A percentile compares a stretch with the other conserved stretches of the same genome.
Conservation (phyloP, 2,797 vertebrate species). For the Aulostomus chinensis region DNA sequence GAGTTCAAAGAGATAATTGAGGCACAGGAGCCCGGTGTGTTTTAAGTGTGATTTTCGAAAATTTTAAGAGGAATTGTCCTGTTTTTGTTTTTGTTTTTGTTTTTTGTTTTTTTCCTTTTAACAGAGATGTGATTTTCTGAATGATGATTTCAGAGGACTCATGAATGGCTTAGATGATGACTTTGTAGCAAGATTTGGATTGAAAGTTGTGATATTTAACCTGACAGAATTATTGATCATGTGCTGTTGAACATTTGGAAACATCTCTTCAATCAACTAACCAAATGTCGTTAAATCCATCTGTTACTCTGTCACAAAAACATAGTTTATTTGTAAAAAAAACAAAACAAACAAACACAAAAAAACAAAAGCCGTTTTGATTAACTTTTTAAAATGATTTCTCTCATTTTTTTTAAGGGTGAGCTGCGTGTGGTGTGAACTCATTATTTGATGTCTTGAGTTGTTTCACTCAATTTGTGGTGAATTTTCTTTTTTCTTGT, state of each 20-base stretch:
- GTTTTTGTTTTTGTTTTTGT: no score
- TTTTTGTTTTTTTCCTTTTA: slow-evolving; percentile 43
- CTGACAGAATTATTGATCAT: slow-evolving; percentile 18
- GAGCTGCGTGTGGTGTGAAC: slow-evolving; percentile 55
- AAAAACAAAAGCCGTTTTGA: slow-evolving; percentile 45
- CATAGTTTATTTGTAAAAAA: slow-evolving; percentile 55
- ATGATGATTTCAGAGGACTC: slow-evolving; percentile 31
- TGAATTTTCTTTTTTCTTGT: slow-evolving; percentile 12
- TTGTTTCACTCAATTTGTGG: slow-evolving; percentile 52
- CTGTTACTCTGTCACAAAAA: slow-evolving; percentile 37
- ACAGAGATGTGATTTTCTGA: slow-evolving; percentile 24
- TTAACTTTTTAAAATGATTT: slow-evolving; percentile 67
- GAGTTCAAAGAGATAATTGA: slow-evolving; percentile 79
- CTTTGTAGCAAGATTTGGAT: slow-evolving; percentile 54
- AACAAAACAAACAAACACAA: no score
- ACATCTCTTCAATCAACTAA: slow-evolving; percentile 60
- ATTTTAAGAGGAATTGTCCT: slow-evolving; percentile 50
- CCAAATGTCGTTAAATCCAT: slow-evolving; percentile 44
- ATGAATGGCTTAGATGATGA: slow-evolving; percentile 43
- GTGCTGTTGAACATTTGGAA: slow-evolving; percentile 28
- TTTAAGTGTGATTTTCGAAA: slow-evolving; percentile 14
- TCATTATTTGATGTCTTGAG: slow-evolving; percentile 58
- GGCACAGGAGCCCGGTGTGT: slow-evolving; percentile 29
- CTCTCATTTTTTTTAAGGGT: slow-evolving; percentile 59
- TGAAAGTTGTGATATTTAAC: slow-evolving; percentile 19